Evolutionary conservation across 2,888 invertebrate genomes (phyloP), one percentile per base, ranked within the genome.

Genomic region (Neoascia interrupta): DNA sequence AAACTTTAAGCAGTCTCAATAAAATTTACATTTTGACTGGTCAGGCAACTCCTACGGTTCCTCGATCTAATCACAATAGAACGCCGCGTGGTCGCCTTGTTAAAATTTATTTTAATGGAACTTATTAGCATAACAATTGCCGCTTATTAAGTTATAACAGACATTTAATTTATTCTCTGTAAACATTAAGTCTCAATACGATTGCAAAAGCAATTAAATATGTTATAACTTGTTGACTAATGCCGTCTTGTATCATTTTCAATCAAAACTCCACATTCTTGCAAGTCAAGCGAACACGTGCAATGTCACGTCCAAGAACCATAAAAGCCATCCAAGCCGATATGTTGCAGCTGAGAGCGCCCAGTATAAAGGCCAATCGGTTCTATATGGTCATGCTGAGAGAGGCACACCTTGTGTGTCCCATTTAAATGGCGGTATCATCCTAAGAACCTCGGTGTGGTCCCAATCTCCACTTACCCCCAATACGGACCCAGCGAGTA

Each of bases 271-370:
- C 34, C 61, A 61, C 79, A 79, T 79, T 79, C 73, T 79, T 79
- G 45, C 66, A 36, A 72, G 60, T 39, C 56, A 23, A 56, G 41
- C 21, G 60, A 54, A 79, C 79, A 79, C 73, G 79, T 79, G 79
- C 79, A 79, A 73, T 79, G 79, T 79, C 79, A 79, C 79, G 73
- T 79, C 79, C 61, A 61, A 72, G 60, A 72, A 31, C 51, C 41
- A 19, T 63, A 49, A 69, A 53, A 16, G 31, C 11, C 10, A 47
- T 66, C 34, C 64, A 72, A 64, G 53, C 63, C 54, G 60, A 13
- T 64, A 49, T 41, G 41, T 2, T 51, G 61, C 43, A 79, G 72
- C 76, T 72, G 73, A 47, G n/a, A 16, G 36, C 11, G 11, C 13
- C 16, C 47, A 61, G 60, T 61, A 45, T 31, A 31, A 56, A 36